Conservation (phyloP, 2,888 invertebrate species). For the Gymnosoma rotundatum region DNA sequence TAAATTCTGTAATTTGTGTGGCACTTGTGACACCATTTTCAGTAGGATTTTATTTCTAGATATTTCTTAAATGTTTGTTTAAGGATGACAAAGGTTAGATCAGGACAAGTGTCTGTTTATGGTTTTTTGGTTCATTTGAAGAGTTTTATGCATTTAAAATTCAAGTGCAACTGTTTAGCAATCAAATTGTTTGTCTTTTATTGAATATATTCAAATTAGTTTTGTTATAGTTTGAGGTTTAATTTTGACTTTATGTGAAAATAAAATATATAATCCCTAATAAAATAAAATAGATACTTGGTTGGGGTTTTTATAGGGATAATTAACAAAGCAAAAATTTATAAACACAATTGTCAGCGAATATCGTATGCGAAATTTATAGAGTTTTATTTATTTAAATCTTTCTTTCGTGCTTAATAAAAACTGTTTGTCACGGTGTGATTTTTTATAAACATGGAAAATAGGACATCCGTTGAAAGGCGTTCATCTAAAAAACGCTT, state of each 20-base stretch:
- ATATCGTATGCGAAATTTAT: too few species aligned
- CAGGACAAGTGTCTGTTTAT: slow-evolving; percentile 40
- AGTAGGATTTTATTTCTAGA: slow-evolving; percentile 34
- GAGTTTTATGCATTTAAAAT: slow-evolving; percentile 21
- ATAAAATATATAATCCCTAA: neutral
- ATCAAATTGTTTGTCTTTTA: neutral
- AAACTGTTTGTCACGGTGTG: too few species aligned
- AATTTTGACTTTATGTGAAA: neutral
- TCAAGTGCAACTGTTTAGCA: slow-evolving; percentile 18
- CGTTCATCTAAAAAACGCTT: too few species aligned
- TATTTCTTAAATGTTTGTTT: slow-evolving; percentile 33
- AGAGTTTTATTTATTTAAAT: too few species aligned
- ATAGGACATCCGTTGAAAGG: too few species aligned
- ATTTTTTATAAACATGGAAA: too few species aligned
- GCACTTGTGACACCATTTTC: slow-evolving; percentile 64
- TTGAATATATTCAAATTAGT: neutral
- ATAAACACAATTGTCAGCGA: too few species aligned
- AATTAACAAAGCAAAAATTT: too few species aligned
- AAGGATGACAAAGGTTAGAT: slow-evolving; percentile 39
- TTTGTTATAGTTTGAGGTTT: neutral
- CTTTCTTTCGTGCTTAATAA: too few species aligned
- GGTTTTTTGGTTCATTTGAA: slow-evolving; percentile 8
- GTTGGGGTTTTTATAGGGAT: too few species aligned
- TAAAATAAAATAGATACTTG: neutral
- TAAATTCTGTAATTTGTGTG: slow-evolving; percentile 51